A percentile compares a stretch with the other conserved stretches of the same genome.
Evolutionary conservation across 2,797 vertebrate species (phyloP).

Genomic region (Eulemur albifrons): DNA sequence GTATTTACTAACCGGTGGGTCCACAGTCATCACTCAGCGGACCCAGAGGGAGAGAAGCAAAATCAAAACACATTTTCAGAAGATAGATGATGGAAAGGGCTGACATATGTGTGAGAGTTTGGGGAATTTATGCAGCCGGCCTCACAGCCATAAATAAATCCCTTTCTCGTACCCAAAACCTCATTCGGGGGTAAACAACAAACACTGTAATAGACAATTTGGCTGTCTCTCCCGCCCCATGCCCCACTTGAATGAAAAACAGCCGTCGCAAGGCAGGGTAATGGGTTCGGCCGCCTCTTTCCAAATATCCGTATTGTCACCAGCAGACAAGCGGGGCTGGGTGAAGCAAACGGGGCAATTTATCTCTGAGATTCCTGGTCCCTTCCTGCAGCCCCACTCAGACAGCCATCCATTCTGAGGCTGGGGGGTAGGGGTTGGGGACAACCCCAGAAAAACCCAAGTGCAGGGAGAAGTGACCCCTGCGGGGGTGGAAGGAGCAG

Average conservation of each 20-base stretch:
- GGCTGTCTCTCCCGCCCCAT: constrained; percentile 6
- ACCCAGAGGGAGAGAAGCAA: constrained; percentile 39
- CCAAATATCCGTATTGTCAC: constrained; percentile 71
- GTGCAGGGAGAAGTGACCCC: not conserved
- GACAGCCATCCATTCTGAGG: not conserved
- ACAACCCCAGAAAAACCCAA: not conserved
- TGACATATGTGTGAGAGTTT: constrained; percentile 33
- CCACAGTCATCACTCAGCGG: not conserved
- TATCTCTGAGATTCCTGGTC: constrained; percentile 3
- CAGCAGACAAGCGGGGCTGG: constrained; percentile 16
- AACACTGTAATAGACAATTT: constrained; percentile 70
- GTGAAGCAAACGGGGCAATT: constrained; percentile 24
- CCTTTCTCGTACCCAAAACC: constrained; percentile 58
- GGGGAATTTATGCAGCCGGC: constrained; percentile 58
- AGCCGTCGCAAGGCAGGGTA: constrained; percentile 56
- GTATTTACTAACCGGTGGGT: constrained; percentile 5
- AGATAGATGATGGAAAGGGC: constrained; percentile 48
- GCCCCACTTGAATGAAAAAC: constrained; percentile 70
- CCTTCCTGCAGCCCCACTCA: not conserved
- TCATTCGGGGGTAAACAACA: constrained; percentile 67
- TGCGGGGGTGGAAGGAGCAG: not conserved
- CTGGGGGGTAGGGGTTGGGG: not conserved
- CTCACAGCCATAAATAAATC: constrained; percentile 75
- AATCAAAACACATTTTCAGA: constrained; percentile 43
- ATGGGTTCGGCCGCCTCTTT: constrained; percentile 62